A percentile compares a stretch with the other conserved stretches of the same genome.
Conservation (phyloP, 2,113 vertebrate genomes). For the Andinoacara biseriatus region DNA sequence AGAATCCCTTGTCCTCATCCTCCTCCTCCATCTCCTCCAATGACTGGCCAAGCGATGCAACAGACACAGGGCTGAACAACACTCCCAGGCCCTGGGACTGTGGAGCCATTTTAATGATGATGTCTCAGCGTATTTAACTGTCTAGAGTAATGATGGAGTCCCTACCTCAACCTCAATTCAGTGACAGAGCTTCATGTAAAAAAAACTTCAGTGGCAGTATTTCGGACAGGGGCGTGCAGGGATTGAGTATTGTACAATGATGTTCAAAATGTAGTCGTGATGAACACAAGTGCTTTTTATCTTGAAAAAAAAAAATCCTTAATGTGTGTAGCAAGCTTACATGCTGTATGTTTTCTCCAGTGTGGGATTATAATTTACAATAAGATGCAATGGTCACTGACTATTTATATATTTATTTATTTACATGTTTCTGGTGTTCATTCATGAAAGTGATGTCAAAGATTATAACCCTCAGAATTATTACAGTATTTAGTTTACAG, state of each 20-base stretch:
- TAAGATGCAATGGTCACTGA: constrained; percentile 47
- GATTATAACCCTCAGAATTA: constrained; percentile 67
- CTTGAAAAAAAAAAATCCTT: constrained; percentile 67
- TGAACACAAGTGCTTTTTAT: constrained; percentile 83
- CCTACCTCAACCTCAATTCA: constrained; percentile 63
- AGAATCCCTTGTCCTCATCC: constrained; percentile 12
- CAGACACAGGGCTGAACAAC: constrained; percentile 13
- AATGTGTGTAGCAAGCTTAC: constrained; percentile 73
- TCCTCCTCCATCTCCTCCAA: neutral
- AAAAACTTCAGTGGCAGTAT: constrained; percentile 54
- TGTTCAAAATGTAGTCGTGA: constrained; percentile 80
- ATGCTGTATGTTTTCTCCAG: constrained; percentile 69
- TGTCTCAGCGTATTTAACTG: constrained; percentile 28
- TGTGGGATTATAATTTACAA: constrained; percentile 67
- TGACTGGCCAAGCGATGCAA: neutral
- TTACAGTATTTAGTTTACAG: constrained; percentile 75
- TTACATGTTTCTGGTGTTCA: constrained; percentile 71
- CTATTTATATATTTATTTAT: constrained; percentile 70
- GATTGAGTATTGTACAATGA: constrained; percentile 75
- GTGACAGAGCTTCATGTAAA: constrained; percentile 56
- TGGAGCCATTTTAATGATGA: constrained; percentile 18
- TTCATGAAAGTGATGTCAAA: constrained; percentile 74
- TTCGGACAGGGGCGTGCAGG: constrained; percentile 37
- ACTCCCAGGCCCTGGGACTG: constrained; percentile 5
- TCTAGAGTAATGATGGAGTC: constrained; percentile 30